Evolutionary conservation across 2,113 vertebrate species (phyloP), one percentile per base, ranked within the genome.

Genomic region (Aramus guarauna): DNA sequence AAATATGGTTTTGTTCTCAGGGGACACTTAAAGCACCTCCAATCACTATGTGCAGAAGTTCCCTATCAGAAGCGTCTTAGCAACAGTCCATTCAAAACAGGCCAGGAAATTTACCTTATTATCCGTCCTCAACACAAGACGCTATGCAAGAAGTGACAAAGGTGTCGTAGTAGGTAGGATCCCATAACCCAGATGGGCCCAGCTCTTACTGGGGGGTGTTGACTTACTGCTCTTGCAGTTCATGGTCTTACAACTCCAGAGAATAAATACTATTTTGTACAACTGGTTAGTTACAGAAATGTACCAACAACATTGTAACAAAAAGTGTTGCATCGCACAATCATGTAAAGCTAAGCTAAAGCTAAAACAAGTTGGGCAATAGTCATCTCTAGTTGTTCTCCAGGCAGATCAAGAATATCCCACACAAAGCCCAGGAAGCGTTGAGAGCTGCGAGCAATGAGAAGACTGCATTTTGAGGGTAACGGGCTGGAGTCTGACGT

Each of bases 121-220:
- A 36, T 41, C 17, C 52, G 15, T 64, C 18, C 16, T 74, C 11
- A 37, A 24, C 36, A 30, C 11, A 71, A 30, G 12, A 37, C 45
- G 37, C 9, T 76, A 8, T 43, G 4, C 6, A 67, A 71, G 17
- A 75, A 58, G 11, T 41, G 45, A 52, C 59, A 36, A 64, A 22
- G 16, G 6, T 53, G 18, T 66, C 16, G 7, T 24, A 18, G 17
- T 13, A 84, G 9, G 14, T 48, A 52, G 11, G 47, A 59, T 59
- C 12, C 11, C 2, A 0, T 52, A 84, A 81, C 26, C 37, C 34
- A 36, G 16, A n/a, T 19, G 18, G 13, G 7, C 9, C 18, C 11
- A 60, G 30, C 8, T 52, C 15, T 79, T 63, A 26, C 12, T 29
- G 30, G 10, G 4, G 0, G 4, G 39, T 82, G 13, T 17, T 88